Percentiles rank a stretch among this genome's conserved stretches.
Evolutionary conservation across 2,797 vertebrate species (phyloP).

Genomic region (Pseudochirops cupreus): DNA sequence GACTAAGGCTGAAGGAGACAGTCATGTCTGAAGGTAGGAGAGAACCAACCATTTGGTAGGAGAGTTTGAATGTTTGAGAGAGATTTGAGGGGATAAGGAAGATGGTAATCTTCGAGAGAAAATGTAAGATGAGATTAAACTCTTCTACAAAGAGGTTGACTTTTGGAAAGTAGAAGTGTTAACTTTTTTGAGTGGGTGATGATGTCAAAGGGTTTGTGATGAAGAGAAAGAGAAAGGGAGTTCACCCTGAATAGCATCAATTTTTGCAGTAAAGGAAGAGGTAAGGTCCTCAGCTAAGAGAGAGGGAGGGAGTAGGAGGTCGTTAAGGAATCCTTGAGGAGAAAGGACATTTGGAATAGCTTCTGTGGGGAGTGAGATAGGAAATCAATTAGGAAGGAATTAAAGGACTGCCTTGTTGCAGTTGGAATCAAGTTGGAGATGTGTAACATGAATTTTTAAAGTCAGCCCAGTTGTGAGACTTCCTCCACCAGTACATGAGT

Average conservation of each 20-base stretch:
- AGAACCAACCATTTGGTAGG: not conserved
- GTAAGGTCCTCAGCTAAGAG: not conserved
- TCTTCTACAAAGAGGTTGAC: not conserved
- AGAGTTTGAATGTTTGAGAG: not conserved
- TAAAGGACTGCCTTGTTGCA: not conserved
- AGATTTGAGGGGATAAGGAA: not conserved
- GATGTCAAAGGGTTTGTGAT: not conserved
- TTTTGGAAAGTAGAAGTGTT: not conserved
- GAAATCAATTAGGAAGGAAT: not conserved
- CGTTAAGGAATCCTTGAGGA: not conserved
- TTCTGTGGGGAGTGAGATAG: not conserved
- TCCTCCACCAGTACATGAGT: not conserved
- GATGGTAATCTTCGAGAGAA: not conserved
- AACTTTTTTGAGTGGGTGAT: not conserved
- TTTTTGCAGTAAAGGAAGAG: not conserved
- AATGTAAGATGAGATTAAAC: not conserved
- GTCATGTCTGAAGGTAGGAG: not conserved
- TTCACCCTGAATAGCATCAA: not conserved
- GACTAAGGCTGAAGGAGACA: not conserved
- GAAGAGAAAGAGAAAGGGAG: not conserved
- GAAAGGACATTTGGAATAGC: not conserved
- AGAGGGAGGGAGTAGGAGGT: not conserved
- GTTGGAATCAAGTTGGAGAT: not conserved
- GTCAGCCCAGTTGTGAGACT: not conserved
- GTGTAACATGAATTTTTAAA: not conserved